These are phyloP conservation scores for Clanis bilineata DNA, from an alignment of 2,888 invertebrate genomes.

Conservation along the genomic window DNA sequence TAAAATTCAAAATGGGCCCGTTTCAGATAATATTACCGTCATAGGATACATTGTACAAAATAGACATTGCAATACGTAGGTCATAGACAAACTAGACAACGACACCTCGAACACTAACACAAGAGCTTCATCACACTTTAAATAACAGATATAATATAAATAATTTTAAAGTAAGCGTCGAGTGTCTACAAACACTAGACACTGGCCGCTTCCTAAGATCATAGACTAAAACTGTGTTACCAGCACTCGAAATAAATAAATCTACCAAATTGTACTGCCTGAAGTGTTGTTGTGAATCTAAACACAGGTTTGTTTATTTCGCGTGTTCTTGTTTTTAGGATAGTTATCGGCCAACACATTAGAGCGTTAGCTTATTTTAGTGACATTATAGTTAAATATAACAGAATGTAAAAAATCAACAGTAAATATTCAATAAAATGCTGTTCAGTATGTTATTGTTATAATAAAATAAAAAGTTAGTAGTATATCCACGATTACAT, in stretches of 20 bases:
- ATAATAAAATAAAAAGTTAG: slow-evolving; percentile 67
- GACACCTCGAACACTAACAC: slow-evolving; percentile 71
- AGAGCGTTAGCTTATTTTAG: slow-evolving; percentile 78
- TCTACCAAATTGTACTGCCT: slow-evolving; percentile 11
- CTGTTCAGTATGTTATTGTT: slow-evolving; percentile 75
- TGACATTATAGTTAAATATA: slow-evolving; percentile 77
- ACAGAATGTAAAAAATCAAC: slow-evolving; percentile 58
- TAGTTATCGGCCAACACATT: slow-evolving; percentile 58
- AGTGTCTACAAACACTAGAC: neutral
- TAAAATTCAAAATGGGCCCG: neutral
- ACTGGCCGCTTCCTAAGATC: slow-evolving; percentile 4
- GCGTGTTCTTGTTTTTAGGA: slow-evolving; percentile 30
- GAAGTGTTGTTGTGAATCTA: slow-evolving; percentile 31
- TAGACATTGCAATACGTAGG: slow-evolving; percentile 30
- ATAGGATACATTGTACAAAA: slow-evolving; percentile 13
- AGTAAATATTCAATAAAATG: slow-evolving; percentile 52
- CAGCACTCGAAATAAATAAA: slow-evolving; percentile 9
- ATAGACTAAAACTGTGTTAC: slow-evolving; percentile 7
- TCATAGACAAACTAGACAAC: slow-evolving; percentile 70
- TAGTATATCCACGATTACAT: slow-evolving; percentile 68
- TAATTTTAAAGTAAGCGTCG: slow-evolving; percentile 7
- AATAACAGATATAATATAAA: slow-evolving; percentile 46
- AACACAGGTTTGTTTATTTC: slow-evolving; percentile 35
- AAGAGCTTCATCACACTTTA: slow-evolving; percentile 68
- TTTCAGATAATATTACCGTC: slow-evolving; percentile 16